phyloP scores from a whole-genome alignment of 2,888 invertebrate genomes.

The Acronicta aceris region DNA sequence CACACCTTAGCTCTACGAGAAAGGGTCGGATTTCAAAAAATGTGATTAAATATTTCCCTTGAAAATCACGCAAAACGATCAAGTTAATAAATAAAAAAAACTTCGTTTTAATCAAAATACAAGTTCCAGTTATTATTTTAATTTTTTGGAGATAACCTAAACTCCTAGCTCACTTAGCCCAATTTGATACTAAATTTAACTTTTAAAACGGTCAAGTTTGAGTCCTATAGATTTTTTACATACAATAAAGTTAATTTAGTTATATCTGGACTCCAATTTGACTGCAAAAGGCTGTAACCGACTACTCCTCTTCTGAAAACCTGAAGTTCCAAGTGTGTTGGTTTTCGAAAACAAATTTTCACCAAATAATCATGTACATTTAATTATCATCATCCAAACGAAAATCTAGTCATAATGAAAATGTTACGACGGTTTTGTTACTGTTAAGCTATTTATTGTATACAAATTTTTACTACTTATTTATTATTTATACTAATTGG shows the following conservation, averaged over 20 bases:
- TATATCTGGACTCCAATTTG: conserved; percentile 44
- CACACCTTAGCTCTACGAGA: neutral
- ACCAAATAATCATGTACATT: conserved; percentile 53
- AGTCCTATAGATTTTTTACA: conserved; percentile 55
- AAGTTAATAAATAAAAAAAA: no score
- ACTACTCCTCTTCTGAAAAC: conserved; percentile 4
- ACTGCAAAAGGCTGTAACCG: conserved; percentile 10
- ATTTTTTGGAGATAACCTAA: no score
- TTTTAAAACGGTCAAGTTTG: conserved; percentile 24
- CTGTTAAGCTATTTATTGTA: conserved; percentile 83
- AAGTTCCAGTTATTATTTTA: no score
- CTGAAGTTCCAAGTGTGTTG: conserved; percentile 47
- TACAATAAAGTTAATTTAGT: conserved; percentile 29
- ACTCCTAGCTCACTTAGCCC: conserved; percentile 4
- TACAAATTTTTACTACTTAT: conserved; percentile 79
- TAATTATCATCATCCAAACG: conserved; percentile 55
- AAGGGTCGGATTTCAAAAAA: conserved; percentile 1
- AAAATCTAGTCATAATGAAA: conserved; percentile 80
- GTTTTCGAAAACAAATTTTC: conserved; percentile 33
- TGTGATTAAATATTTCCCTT: no score
- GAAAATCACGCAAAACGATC: no score
- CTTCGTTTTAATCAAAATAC: no score
- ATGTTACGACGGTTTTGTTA: conserved; percentile 74
- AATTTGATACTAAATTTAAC: conserved; percentile 15
- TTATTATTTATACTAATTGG: conserved; percentile 77